Conservation (phyloP, 1,140 invertebrate genomes). For the Achroia grisella region DNA sequence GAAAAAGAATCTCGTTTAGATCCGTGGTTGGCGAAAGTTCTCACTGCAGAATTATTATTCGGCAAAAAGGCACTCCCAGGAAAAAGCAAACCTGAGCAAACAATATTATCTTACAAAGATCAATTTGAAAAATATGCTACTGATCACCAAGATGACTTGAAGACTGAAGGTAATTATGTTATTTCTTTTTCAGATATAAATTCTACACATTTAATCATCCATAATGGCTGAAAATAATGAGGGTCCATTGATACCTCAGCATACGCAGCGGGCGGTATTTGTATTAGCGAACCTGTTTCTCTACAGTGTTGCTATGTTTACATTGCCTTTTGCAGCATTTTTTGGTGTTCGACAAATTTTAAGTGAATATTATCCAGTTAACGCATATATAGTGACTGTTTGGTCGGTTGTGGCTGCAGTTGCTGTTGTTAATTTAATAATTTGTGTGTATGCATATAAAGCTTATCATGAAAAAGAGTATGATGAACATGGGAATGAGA, state of each 20-base stretch:
- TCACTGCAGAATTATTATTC: slow-evolving; percentile 89
- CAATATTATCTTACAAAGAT: slow-evolving; percentile 79
- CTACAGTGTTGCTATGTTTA: slow-evolving; percentile 89
- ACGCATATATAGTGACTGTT: slow-evolving; percentile 78
- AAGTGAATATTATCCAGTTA: slow-evolving; percentile 75
- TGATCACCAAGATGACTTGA: slow-evolving; percentile 41
- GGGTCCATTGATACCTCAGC: slow-evolving; percentile 55
- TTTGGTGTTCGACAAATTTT: slow-evolving; percentile 79
- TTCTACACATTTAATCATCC: slow-evolving; percentile 17
- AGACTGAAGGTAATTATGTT: slow-evolving; percentile 62
- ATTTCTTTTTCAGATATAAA: slow-evolving; percentile 64
- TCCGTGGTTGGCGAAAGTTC: slow-evolving; percentile 80
- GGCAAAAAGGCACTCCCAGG: slow-evolving; percentile 81
- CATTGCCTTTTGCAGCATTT: slow-evolving; percentile 84
- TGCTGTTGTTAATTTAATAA: slow-evolving; percentile 84
- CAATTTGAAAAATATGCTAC: slow-evolving; percentile 49
- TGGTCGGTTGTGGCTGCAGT: slow-evolving; percentile 85
- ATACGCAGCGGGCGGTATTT: slow-evolving; percentile 60
- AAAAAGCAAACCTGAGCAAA: slow-evolving; percentile 80
- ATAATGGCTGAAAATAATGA: slow-evolving; percentile 58
- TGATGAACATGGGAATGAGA: slow-evolving; percentile 76
- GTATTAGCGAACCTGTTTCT: slow-evolving; percentile 80
- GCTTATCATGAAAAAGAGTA: slow-evolving; percentile 82
- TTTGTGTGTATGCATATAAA: slow-evolving; percentile 84
- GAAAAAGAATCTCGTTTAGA: slow-evolving; percentile 81